Conservation (phyloP, 37 sponge, comb jelly and placozoan genomes). For the Dysidea cf. avara region DNA sequence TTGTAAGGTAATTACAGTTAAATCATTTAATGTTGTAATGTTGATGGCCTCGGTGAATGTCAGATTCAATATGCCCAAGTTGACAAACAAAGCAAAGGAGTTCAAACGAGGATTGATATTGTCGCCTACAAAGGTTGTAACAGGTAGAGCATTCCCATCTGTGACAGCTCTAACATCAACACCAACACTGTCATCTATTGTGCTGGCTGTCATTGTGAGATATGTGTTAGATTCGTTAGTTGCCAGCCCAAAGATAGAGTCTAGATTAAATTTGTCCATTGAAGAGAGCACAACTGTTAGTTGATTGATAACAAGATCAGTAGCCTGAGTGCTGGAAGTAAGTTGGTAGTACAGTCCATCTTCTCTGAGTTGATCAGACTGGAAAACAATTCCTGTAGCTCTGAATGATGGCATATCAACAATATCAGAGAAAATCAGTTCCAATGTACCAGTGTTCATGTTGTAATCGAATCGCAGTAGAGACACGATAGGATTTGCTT, state of each 20-base stretch:
- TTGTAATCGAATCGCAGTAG: constrained; percentile 53
- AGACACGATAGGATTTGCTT: constrained; percentile 24
- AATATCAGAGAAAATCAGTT: constrained; percentile 76
- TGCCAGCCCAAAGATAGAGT: constrained; percentile 70
- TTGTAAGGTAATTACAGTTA: constrained; percentile 12
- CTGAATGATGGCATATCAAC: constrained; percentile 55
- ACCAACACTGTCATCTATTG: constrained; percentile 77
- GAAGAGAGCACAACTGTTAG: constrained; percentile 60
- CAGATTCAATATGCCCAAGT: constrained; percentile 60
- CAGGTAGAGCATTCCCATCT: constrained; percentile 80
- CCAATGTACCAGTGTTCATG: constrained; percentile 53
- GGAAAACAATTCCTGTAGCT: constrained; percentile 64
- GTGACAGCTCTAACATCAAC: constrained; percentile 81
- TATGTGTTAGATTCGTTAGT: constrained; percentile 66
- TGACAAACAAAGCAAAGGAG: constrained; percentile 61
- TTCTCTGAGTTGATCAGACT: constrained; percentile 21
- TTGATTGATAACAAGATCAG: too few species aligned
- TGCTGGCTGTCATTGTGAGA: constrained; percentile 73
- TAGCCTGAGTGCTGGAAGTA: constrained; percentile 9
- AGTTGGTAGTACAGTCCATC: constrained; percentile 54
- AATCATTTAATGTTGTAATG: constrained; percentile 38
- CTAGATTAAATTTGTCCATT: constrained; percentile 61
- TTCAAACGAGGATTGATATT: constrained; percentile 29
- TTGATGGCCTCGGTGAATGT: constrained; percentile 87
- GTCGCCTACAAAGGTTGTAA: constrained; percentile 42